These are phyloP conservation scores for Myotis davidii DNA, from an alignment of 2,113 vertebrate species.

Conservation along the genomic window DNA sequence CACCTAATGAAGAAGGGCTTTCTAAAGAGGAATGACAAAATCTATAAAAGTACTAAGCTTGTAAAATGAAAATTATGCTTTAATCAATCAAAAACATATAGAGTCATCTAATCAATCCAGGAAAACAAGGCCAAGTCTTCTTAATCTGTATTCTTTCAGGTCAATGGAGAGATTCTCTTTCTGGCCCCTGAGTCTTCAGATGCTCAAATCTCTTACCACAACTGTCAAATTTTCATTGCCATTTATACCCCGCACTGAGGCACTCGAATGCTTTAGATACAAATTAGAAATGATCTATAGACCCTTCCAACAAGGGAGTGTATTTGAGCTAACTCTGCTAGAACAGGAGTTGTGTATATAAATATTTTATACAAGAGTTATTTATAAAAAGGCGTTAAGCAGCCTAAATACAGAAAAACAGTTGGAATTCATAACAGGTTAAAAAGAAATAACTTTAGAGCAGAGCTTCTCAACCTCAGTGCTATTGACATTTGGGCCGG, in stretches of 20 bases:
- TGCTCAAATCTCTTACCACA: background rate
- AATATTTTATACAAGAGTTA: conserved; percentile 24
- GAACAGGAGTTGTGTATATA: background rate
- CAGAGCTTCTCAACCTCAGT: background rate
- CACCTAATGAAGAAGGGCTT: background rate
- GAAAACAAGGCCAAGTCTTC: background rate
- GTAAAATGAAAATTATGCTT: conserved; percentile 18
- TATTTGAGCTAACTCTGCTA: background rate
- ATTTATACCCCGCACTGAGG: background rate
- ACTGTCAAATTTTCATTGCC: background rate
- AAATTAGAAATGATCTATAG: background rate
- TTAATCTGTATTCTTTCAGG: background rate
- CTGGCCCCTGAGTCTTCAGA: background rate
- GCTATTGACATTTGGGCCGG: background rate
- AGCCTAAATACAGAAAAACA: background rate
- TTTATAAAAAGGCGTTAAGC: background rate
- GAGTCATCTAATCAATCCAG: background rate
- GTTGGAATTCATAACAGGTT: background rate
- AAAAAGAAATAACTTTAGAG: background rate
- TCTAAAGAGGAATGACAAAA: background rate
- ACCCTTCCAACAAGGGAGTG: background rate
- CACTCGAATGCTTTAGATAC: background rate
- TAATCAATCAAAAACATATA: background rate
- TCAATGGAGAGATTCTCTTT: background rate
- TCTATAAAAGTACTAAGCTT: background rate